Conservation (phyloP, 2,113 vertebrate species). For the Tympanuchus pallidicinctus region DNA sequence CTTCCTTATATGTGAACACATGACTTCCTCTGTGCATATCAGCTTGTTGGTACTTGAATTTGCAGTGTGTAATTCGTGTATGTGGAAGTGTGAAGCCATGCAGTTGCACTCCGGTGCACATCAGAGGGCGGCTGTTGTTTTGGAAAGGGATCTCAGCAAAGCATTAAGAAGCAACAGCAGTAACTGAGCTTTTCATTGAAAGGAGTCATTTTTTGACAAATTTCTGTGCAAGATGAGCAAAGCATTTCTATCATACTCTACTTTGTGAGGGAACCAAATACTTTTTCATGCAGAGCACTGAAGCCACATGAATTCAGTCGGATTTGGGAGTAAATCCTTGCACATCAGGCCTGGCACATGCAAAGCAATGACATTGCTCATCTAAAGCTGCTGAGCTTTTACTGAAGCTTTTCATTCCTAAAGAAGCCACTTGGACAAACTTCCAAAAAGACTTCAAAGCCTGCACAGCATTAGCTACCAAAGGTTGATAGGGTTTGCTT, state of each 20-base stretch:
- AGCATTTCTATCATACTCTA: accelerated
- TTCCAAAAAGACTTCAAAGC: neutral
- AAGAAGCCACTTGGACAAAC: neutral
- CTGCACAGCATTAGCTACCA: neutral
- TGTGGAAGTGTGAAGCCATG: neutral
- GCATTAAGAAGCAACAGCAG: neutral
- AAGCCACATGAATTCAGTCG: neutral
- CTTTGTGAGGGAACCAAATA: neutral
- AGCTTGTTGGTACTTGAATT: neutral
- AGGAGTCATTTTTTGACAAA: neutral
- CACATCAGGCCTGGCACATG: neutral
- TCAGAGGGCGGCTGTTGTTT: neutral
- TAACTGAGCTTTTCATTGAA: neutral
- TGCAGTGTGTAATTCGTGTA: neutral
- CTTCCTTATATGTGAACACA: neutral
- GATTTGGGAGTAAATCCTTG: neutral
- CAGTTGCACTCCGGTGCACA: neutral
- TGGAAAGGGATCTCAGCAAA: neutral
- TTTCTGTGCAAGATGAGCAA: neutral
- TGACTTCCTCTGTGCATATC: neutral
- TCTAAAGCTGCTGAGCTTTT: neutral
- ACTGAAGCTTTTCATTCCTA: neutral
- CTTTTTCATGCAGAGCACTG: neutral
- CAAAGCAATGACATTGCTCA: neutral
- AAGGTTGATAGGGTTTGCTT: neutral